Conservation (phyloP, 2,113 vertebrate genomes). For the Thamnaconus septentrionalis region DNA sequence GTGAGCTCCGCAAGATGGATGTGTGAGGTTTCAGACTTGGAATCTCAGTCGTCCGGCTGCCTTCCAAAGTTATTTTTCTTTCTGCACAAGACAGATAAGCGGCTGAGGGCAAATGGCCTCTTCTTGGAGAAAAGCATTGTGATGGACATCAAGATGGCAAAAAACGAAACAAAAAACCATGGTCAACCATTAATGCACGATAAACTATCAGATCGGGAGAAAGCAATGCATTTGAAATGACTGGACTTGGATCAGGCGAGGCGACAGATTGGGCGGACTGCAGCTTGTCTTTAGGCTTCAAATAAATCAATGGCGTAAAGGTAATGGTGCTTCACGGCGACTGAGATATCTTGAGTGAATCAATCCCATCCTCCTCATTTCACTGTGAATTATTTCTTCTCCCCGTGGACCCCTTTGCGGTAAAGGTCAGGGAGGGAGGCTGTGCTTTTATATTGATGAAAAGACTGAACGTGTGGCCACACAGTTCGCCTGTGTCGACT, state of each 20-base stretch:
- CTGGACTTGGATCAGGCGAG: not conserved
- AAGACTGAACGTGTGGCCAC: constrained; percentile 36
- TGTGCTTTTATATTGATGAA: constrained; percentile 26
- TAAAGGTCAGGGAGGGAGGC: constrained; percentile 49
- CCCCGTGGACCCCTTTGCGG: constrained; percentile 23
- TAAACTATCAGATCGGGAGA: not conserved
- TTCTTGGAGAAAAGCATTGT: too few species aligned
- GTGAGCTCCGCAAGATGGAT: too few species aligned
- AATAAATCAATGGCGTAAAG: constrained; percentile 18
- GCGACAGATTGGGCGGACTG: not conserved
- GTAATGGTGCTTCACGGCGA: constrained; percentile 9
- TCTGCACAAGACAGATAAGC: not conserved
- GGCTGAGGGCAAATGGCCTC: not conserved
- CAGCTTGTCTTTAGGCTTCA: constrained; percentile 11
- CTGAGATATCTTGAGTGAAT: constrained; percentile 27
- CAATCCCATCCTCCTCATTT: constrained; percentile 51
- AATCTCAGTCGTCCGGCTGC: too few species aligned
- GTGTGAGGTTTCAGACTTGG: too few species aligned
- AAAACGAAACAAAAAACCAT: too few species aligned
- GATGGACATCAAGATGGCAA: too few species aligned
- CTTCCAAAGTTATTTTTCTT: too few species aligned
- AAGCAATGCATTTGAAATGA: not conserved
- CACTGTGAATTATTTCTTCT: constrained; percentile 41
- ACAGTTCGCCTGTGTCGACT: constrained; percentile 29
- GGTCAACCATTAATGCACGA: not conserved